Conservation (phyloP, 2,888 invertebrate species). For the Cataglyphis livida region DNA sequence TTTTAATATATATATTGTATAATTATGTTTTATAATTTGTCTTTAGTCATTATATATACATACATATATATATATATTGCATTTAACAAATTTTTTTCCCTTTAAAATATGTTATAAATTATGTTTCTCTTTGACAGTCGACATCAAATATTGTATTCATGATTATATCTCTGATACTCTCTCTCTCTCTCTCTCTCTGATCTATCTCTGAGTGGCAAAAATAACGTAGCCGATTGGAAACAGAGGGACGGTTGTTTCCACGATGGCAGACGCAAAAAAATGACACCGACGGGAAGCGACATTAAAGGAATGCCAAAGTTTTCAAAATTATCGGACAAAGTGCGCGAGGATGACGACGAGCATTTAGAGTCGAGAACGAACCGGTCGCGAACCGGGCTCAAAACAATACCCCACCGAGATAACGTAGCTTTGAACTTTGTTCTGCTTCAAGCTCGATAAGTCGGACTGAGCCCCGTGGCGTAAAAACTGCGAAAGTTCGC, state of each 20-base stretch:
- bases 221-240: neutral
- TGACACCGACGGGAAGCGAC: conserved; percentile 23
- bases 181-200: neutral
- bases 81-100: neutral
- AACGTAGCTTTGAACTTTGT: conserved; percentile 75
- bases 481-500: conserved; percentile 77
- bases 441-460: conserved; percentile 73
- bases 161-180: neutral
- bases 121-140: neutral
- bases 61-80: neutral
- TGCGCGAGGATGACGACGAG: conserved; percentile 42
- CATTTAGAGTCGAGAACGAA: conserved; percentile 41
- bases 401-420: conserved; percentile 66
- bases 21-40: neutral
- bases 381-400: conserved; percentile 48
- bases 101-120: neutral
- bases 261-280: conserved; percentile 7
- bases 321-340: conserved; percentile 45
- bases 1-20: neutral
- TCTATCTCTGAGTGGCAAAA: conserved; percentile 14
- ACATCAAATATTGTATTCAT: neutral
- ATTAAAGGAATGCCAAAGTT: conserved; percentile 45
- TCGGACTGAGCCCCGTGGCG: conserved; percentile 71
- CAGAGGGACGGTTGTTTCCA: neutral
- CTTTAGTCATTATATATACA: neutral